Base-by-base conservation (phyloP, 2,888 invertebrate species). In the Schizotus pectinicornis region DNA sequence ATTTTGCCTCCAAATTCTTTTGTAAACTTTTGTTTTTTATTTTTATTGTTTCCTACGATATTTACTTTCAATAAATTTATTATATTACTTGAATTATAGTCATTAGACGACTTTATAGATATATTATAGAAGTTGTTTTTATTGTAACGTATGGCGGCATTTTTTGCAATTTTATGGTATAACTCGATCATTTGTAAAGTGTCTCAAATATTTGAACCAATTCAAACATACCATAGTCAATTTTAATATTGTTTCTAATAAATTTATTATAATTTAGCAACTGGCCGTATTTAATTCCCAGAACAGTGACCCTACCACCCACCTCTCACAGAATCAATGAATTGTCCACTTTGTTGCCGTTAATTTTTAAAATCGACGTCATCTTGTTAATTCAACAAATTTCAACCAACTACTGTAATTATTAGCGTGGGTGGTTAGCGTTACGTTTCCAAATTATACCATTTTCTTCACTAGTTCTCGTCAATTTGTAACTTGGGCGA, bases 221-320 rank as follows among this genome's bases (percentile, higher is more conserved):
- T 73, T 73, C 68, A 69, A 68, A 72, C 69, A 70, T 75, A 74
- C 71, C 73, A 75, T 76, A 77, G 76, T 75, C 76, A 75, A 72
- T 77, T 77, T 77, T 77, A 76, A 76, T 76, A 77, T 77, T 76
- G 76, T 77, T 77, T 77, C 72, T 76, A 77, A 77, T 77, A 76
- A 77, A 77, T 71, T 71, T 72, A 77, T 74, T 73, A 72, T 77
- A 71, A 76, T 71, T 74, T 71, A 61, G 30, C 43, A 50, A 49
- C 31, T 30, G 48, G 14, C 41, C 37, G 37, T 41, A 43, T 47
- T 37, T 47, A 49, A 38, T 9, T n/a, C 2, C 6, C 6, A 6
- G 37, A 9, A 5, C 22, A 22, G 22, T 37, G 37, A 37, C 37
- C 12, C 9, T 7, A 8, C 12, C 9, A 37, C 11, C 11, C 37